These are phyloP conservation scores for Pungitius pungitius DNA, from an alignment of 2,113 vertebrate species.

Conservation along the genomic window DNA sequence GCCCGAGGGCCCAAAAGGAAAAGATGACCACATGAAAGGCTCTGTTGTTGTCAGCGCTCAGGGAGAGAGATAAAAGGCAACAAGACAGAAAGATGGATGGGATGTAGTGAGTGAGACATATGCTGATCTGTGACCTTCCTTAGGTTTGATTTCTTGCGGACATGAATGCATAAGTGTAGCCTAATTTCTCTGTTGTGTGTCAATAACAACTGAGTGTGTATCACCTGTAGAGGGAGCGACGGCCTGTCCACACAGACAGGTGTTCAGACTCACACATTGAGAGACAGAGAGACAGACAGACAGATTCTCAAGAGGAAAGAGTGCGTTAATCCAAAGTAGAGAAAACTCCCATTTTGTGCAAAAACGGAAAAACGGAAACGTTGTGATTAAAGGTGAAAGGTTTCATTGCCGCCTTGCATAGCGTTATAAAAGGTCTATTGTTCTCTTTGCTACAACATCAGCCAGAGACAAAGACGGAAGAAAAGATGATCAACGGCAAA, in stretches of 20 bases:
- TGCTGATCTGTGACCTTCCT: conserved; percentile 43
- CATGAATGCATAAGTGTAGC: not conserved
- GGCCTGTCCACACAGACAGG: not conserved
- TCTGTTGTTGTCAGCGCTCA: conserved; percentile 71
- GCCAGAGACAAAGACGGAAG: conserved; percentile 53
- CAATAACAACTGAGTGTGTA: not conserved
- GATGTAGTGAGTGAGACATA: conserved; percentile 52
- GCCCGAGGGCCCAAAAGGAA: conserved; percentile 67
- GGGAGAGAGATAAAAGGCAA: conserved; percentile 70
- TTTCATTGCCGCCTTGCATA: conserved; percentile 72
- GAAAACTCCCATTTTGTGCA: not conserved
- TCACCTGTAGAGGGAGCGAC: not conserved
- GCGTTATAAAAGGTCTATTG: conserved; percentile 84
- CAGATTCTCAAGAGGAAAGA: not conserved
- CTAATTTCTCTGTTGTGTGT: not conserved
- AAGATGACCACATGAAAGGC: conserved; percentile 76
- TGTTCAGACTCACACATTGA: not conserved
- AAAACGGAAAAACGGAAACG: not conserved
- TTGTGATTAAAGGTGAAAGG: not conserved
- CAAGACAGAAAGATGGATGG: conserved; percentile 69
- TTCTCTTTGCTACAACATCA: conserved; percentile 75
- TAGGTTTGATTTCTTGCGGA: not conserved
- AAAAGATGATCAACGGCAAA: conserved; percentile 16
- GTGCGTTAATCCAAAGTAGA: conserved; percentile 6
- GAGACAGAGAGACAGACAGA: conserved; percentile 5